These are phyloP conservation scores for Pseudorectes ferrugineus DNA, from an alignment of 2,113 vertebrate genomes.

Conservation along the genomic window DNA sequence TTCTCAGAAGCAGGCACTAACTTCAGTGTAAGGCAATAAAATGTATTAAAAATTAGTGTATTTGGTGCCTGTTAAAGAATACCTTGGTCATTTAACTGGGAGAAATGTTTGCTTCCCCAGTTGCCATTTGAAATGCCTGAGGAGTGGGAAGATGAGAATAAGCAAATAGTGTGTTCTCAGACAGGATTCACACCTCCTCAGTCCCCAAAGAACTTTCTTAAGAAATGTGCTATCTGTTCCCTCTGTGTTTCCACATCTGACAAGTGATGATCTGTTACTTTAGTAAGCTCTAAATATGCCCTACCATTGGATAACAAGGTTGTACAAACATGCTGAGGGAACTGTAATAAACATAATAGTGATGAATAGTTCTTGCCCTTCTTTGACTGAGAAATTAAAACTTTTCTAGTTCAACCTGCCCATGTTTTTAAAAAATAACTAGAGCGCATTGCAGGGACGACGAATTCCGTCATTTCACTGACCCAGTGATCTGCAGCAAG, in stretches of 20 bases:
- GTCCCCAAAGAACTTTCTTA: neutral
- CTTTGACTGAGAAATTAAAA: neutral
- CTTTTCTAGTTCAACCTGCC: neutral
- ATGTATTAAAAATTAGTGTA: neutral
- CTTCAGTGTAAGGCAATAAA: neutral
- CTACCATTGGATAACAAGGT: neutral
- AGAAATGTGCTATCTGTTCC: conserved; percentile 25
- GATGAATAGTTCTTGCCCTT: neutral
- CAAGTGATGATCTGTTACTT: conserved; percentile 24
- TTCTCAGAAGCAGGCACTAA: neutral
- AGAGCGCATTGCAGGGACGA: neutral
- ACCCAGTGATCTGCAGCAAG: neutral
- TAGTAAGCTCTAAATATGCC: neutral
- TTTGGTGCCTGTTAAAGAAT: neutral
- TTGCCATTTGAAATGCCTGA: neutral
- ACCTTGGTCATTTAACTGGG: neutral
- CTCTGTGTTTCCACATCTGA: conserved; percentile 9
- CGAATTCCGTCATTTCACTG: neutral
- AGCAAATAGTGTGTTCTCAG: conserved; percentile 39
- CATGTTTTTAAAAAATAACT: neutral
- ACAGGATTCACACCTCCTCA: conserved; percentile 37
- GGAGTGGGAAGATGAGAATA: conserved; percentile 26
- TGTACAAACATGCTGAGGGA: neutral
- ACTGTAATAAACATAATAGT: neutral
- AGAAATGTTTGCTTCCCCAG: neutral